phyloP scores from a whole-genome alignment of 64 coral and sea anemone species.

The Dendronephthya gigantea region DNA sequence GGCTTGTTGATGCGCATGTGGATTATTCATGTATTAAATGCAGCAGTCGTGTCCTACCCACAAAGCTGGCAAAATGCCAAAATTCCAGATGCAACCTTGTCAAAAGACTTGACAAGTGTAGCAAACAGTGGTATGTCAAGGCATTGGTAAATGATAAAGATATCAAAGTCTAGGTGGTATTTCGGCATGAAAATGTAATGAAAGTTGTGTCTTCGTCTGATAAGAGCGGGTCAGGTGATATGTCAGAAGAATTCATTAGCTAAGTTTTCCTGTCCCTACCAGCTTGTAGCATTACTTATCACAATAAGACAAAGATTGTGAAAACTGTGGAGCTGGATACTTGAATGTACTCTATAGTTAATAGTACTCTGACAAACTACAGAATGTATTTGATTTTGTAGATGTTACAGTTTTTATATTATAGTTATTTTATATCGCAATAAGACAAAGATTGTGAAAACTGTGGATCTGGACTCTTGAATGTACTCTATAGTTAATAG shows the following conservation, averaged over 20 bases:
- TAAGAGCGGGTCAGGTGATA: background rate
- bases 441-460: background rate
- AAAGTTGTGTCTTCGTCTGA: conserved; percentile 8
- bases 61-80: background rate
- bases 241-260: background rate
- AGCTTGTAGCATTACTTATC: background rate
- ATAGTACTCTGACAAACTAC: no score
- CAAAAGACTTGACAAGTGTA: conserved; percentile 13
- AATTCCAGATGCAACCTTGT: conserved; percentile 4
- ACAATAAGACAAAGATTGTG: conserved; percentile 13
- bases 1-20: background rate
- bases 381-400: no score
- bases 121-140: conserved; percentile 20
- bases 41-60: background rate
- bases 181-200: conserved; percentile 25
- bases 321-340: background rate
- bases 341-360: background rate
- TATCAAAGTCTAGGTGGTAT: background rate
- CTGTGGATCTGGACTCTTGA: background rate
- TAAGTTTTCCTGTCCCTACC: background rate
- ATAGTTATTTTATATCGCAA: background rate
- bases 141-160: background rate
- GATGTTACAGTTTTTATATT: background rate
- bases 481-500: background rate
- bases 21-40: conserved; percentile 10